Conservation (phyloP, 2,888 invertebrate species). For the Polydrusus cervinus region DNA sequence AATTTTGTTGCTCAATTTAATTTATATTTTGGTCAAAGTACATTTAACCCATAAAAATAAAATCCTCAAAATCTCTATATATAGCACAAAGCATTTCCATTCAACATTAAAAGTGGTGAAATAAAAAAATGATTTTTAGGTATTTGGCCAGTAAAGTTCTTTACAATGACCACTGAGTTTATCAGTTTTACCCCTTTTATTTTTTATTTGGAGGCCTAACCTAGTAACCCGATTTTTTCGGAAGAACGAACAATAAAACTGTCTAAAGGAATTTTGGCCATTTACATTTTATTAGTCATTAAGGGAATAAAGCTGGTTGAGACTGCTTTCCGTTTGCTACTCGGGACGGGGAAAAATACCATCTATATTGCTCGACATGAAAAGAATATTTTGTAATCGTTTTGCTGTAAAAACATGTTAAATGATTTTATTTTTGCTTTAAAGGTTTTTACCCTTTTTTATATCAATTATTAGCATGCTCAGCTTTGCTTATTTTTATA, state of each 20-base stretch:
- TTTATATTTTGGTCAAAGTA: no score
- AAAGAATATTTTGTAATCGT: background rate
- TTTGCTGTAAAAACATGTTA: background rate
- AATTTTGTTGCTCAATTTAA: no score
- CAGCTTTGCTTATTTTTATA: no score
- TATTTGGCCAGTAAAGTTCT: background rate
- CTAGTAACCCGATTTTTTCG: conserved; percentile 18
- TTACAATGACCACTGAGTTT: background rate
- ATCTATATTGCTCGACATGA: background rate
- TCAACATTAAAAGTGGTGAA: no score
- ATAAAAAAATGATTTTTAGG: no score
- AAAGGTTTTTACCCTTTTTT: background rate
- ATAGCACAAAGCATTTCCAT: no score
- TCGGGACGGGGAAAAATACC: background rate
- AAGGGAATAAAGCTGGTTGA: background rate
- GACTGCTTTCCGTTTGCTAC: background rate
- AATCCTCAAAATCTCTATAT: no score
- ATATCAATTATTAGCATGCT: no score
- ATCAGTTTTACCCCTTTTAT: conserved; percentile 3
- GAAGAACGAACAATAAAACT: background rate
- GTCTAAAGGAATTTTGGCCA: conserved; percentile 5
- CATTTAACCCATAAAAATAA: no score
- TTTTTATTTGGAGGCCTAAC: background rate
- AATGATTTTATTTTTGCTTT: background rate
- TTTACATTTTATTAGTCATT: conserved; percentile 17